Conservation (phyloP, 1,140 invertebrate genomes). For the Psilanteris sp. region DNA sequence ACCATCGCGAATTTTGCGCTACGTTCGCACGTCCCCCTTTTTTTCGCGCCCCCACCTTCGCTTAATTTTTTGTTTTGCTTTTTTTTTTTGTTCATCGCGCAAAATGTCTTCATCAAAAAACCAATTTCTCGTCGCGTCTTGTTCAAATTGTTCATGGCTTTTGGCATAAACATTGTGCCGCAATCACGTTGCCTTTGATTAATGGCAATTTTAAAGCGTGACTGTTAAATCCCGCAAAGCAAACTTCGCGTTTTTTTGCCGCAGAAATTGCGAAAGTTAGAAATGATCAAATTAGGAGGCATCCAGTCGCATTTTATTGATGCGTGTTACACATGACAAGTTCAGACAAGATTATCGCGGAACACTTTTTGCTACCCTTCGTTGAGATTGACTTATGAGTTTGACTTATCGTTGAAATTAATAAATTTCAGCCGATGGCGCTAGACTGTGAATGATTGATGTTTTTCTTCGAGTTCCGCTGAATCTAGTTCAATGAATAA, state of each 20-base stretch:
- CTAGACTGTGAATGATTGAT: slow-evolving; percentile 53
- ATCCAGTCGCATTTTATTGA: slow-evolving; percentile 30
- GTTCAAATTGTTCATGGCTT: slow-evolving; percentile 6
- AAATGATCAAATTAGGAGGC: slow-evolving; percentile 17
- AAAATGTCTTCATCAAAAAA: slow-evolving; percentile 40
- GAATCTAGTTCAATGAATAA: slow-evolving; percentile 41
- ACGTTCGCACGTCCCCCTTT: slow-evolving; percentile 10
- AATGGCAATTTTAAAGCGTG: slow-evolving; percentile 13
- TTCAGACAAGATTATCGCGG: slow-evolving; percentile 33
- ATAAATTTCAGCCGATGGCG: slow-evolving; percentile 56
- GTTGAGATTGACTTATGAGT: slow-evolving; percentile 33
- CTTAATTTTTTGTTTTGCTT: too few relatives aligned
- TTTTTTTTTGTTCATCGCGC: slow-evolving; percentile 3
- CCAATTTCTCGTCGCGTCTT: slow-evolving; percentile 17
- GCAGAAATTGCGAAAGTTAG: slow-evolving; percentile 19
- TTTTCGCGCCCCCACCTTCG: too few relatives aligned
- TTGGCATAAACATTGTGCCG: neutral
- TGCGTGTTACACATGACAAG: slow-evolving; percentile 28
- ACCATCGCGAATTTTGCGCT: slow-evolving; percentile 40
- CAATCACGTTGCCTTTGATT: slow-evolving; percentile 6
- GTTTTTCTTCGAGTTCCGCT: slow-evolving; percentile 41
- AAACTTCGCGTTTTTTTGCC: slow-evolving; percentile 8
- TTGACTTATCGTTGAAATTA: slow-evolving; percentile 50
- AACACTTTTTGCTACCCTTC: slow-evolving; percentile 43
- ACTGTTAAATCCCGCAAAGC: neutral